Conservation (phyloP, 2,888 invertebrate genomes). For the Dicycla oo region DNA sequence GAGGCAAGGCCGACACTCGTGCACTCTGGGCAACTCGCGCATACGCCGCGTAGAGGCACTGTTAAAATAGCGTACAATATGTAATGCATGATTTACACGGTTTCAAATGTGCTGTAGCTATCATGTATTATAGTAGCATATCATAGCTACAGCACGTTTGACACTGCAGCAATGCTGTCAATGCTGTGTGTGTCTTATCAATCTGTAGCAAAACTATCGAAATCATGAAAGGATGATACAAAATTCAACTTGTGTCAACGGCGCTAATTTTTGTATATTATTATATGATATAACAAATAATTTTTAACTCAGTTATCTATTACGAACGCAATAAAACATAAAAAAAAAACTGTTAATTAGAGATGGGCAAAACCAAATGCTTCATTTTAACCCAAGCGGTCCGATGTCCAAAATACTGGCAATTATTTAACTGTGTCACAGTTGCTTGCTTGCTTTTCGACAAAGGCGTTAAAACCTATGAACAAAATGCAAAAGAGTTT, state of each 20-base stretch:
- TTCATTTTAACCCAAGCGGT: background rate
- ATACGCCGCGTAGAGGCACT: background rate
- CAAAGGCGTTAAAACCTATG: background rate
- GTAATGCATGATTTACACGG: background rate
- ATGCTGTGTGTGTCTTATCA: no score
- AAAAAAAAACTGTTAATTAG: slow-evolving; percentile 2
- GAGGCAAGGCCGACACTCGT: background rate
- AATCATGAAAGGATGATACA: background rate
- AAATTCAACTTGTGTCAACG: background rate
- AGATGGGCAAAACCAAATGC: background rate
- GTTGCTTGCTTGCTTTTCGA: background rate
- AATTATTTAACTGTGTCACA: background rate
- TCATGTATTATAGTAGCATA: background rate
- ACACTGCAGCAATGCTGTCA: no score
- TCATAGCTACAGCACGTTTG: no score
- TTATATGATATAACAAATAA: slow-evolving; percentile 1
- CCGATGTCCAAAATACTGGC: background rate
- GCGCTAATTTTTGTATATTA: background rate
- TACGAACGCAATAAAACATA: background rate
- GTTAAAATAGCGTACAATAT: background rate
- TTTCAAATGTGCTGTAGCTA: background rate
- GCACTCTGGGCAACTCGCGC: no score
- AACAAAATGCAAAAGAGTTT: slow-evolving; percentile 7
- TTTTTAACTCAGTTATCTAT: background rate
- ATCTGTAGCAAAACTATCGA: no score